Percentiles rank a stretch among this genome's conserved stretches.
phyloP scores from a whole-genome alignment of 2,797 vertebrate genomes.

The Falco cherrug region DNA sequence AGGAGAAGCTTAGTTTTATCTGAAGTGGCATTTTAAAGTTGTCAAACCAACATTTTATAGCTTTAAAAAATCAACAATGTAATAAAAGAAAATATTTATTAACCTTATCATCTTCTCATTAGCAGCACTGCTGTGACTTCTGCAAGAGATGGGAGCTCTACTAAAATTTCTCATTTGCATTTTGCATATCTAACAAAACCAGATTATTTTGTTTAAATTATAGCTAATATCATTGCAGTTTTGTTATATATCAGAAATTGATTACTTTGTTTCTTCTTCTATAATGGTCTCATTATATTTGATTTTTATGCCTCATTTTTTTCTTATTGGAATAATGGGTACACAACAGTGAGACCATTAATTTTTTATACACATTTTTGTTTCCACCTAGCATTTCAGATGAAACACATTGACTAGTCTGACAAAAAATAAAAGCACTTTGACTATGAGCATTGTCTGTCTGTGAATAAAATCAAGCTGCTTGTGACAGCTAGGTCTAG shows the following conservation, averaged over 20 bases:
- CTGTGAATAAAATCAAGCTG: constrained; percentile 48
- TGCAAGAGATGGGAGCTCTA: constrained; percentile 27
- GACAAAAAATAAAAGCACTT: constrained; percentile 57
- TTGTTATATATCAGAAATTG: constrained; percentile 71
- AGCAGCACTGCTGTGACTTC: constrained; percentile 45
- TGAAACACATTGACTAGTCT: constrained; percentile 36
- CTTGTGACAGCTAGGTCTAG: neutral
- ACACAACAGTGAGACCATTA: constrained; percentile 44
- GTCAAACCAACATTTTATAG: neutral
- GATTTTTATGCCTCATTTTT: constrained; percentile 52
- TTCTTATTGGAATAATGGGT: constrained; percentile 56
- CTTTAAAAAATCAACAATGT: neutral
- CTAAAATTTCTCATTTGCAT: constrained; percentile 74
- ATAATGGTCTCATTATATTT: constrained; percentile 72
- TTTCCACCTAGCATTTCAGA: constrained; percentile 52
- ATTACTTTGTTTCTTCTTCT: constrained; percentile 67
- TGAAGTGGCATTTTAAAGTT: neutral
- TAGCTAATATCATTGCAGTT: constrained; percentile 57
- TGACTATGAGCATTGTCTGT: constrained; percentile 22
- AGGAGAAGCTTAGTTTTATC: neutral
- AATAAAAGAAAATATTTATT: constrained; percentile 64
- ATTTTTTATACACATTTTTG: constrained; percentile 51
- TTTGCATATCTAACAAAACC: constrained; percentile 66
- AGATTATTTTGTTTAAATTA: constrained; percentile 70
- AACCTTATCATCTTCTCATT: constrained; percentile 65